Base-by-base conservation (phyloP, 2,113 vertebrate genomes). In the Zosterops lateralis region DNA sequence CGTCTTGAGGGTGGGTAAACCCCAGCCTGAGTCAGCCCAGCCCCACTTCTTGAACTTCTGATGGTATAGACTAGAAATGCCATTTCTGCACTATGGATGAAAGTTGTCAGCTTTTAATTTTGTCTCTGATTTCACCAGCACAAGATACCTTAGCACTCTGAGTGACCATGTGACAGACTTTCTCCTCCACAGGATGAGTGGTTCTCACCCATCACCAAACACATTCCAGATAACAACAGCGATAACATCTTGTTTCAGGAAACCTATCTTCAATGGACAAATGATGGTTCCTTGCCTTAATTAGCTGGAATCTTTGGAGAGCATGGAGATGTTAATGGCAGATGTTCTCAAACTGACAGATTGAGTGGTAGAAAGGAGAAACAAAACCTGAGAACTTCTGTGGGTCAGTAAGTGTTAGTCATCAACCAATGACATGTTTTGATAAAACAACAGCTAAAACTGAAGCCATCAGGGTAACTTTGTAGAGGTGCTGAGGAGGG, bases 1-100 rank as follows among this genome's bases (percentile, higher is more conserved):
- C 89, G 14, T 40, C 53, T 93, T 48, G 54, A 78, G 22, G 78
- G 48, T 60, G 89, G 96, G 32, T 98, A 94, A 91, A 56, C 26
- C 62, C 54, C 40, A 14, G 79, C 22, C 71, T 14, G 34, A 20
- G 36, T 62, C 56, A 38, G 40, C 61, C 51, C 68, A 65, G 60
- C 47, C 42, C 19, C 32, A 38, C 28, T 58, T 45, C 17, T 62
- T 58, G 83, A 81, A 84, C 71, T 67, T 80, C 13, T 56, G 36
- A 66, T 36, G 38, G 68, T 50, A 31, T 32, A 67, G 20, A 62
- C 48, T 76, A 68, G 62, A 95, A 92, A 73, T 67, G 20, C 34
- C 77, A 86, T 62, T 67, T 95, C 82, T 73, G 36, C 87, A 72
- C 36, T 89, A 38, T 28, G 64, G 64, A 53, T 25, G 51, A 42